phyloP scores from a whole-genome alignment of 2,797 vertebrate genomes.

The Girardinus metallicus region DNA sequence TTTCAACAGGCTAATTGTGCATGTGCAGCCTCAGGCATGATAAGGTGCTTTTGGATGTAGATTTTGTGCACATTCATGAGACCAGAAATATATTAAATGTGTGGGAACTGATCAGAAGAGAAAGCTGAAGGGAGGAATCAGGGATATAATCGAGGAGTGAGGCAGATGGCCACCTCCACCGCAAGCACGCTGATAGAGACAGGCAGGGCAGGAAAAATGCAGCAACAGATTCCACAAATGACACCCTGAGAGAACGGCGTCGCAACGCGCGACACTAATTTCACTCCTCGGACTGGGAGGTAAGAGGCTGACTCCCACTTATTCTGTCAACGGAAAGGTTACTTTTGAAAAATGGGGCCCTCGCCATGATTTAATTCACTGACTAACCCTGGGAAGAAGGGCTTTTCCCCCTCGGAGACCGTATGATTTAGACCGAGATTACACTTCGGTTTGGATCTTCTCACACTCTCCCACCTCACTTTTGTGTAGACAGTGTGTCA shows the following conservation, averaged over 20 bases:
- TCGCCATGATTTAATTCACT: constrained; percentile 78
- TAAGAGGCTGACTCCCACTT: constrained; percentile 73
- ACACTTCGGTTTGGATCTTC: constrained; percentile 72
- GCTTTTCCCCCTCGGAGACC: constrained; percentile 47
- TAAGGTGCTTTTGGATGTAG: constrained; percentile 36
- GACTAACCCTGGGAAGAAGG: constrained; percentile 72
- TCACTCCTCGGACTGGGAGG: constrained; percentile 58
- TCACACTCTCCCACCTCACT: constrained; percentile 33
- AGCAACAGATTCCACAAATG: constrained; percentile 69
- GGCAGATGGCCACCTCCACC: constrained; percentile 75
- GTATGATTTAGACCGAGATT: constrained; percentile 77
- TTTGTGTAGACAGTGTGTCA: constrained; percentile 25
- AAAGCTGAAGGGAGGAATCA: constrained; percentile 63
- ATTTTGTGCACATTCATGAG: constrained; percentile 55
- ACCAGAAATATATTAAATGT: constrained; percentile 67
- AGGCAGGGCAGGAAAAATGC: constrained; percentile 56
- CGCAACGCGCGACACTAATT: constrained; percentile 66
- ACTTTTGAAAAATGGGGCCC: constrained; percentile 79
- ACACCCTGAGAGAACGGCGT: constrained; percentile 75
- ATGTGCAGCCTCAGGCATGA: constrained; percentile 31
- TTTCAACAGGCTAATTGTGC: constrained; percentile 40
- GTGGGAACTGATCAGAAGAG: constrained; percentile 68
- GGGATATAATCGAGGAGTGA: constrained; percentile 52
- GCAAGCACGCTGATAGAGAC: constrained; percentile 61
- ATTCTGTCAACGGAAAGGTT: constrained; percentile 81